Percentiles rank a stretch among this genome's conserved stretches.
Conservation (phyloP, 2,797 vertebrate species). For the Catostomus latipinnis region DNA sequence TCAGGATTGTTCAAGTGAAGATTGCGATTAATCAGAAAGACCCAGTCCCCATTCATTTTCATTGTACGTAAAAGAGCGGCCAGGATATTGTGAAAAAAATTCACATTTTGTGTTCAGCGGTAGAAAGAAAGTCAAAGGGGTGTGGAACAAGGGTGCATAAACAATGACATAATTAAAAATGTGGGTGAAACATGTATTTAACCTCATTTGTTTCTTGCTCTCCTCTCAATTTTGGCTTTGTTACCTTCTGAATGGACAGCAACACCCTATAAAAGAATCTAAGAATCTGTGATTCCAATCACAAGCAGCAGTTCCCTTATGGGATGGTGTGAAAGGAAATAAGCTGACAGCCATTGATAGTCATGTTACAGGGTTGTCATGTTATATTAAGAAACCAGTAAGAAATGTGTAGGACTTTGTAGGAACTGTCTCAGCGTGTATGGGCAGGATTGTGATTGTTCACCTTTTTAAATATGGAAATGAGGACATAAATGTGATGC, state of each 20-base stretch:
- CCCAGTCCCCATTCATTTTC: too few relatives aligned
- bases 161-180: too few relatives aligned
- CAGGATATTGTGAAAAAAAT: too few relatives aligned
- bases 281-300: constrained; percentile 12
- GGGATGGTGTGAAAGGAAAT: constrained; percentile 4
- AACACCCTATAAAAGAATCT: constrained; percentile 40
- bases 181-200: background rate
- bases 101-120: too few relatives aligned
- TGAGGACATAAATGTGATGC: background rate
- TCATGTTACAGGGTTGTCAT: background rate
- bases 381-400: constrained; percentile 26
- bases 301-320: constrained; percentile 6
- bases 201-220: constrained; percentile 9
- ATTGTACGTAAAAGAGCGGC: too few relatives aligned
- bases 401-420: background rate
- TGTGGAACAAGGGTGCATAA: too few relatives aligned
- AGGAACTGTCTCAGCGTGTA: background rate
- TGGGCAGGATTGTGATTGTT: background rate
- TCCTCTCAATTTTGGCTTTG: background rate
- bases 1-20: too few relatives aligned
- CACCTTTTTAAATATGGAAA: background rate
- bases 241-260: constrained; percentile 7
- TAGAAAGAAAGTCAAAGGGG: too few relatives aligned
- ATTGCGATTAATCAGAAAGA: too few relatives aligned
- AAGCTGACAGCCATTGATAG: background rate